Conservation (phyloP, 2,113 vertebrate genomes). For the Eptesicus fuscus region DNA sequence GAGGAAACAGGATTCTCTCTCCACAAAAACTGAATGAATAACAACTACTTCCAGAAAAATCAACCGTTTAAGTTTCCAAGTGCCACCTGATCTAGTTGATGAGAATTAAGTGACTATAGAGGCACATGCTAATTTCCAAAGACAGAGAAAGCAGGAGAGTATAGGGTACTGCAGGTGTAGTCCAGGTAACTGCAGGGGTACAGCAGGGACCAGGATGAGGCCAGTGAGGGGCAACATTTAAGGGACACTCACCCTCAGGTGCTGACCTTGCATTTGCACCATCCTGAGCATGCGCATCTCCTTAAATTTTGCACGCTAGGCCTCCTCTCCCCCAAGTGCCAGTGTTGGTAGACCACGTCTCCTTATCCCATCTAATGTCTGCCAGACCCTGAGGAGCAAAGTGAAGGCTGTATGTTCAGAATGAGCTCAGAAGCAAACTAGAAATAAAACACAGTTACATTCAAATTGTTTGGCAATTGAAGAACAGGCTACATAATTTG, state of each 20-base stretch:
- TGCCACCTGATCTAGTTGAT: conserved; percentile 35
- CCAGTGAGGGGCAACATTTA: not conserved
- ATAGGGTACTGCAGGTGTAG: not conserved
- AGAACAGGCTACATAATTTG: not conserved
- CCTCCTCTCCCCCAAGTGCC: not conserved
- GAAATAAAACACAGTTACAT: not conserved
- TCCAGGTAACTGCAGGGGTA: not conserved
- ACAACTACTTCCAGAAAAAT: conserved; percentile 55
- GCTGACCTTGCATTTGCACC: not conserved
- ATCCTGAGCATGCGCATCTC: not conserved
- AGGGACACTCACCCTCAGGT: not conserved
- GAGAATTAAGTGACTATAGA: conserved; percentile 48
- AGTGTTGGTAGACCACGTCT: not conserved
- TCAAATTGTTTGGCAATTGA: not conserved
- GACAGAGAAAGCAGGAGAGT: not conserved
- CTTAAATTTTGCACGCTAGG: fast-evolving
- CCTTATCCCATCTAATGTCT: not conserved
- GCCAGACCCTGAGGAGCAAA: not conserved
- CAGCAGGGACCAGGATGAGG: not conserved
- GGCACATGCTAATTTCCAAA: not conserved
- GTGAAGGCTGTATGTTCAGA: not conserved
- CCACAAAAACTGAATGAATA: conserved; percentile 26
- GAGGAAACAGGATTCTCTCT: conserved; percentile 13
- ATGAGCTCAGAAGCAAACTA: not conserved
- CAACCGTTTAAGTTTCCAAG: conserved; percentile 12